Base-by-base conservation (phyloP, 1,140 invertebrate species). In the Drosophila jambulina region DNA sequence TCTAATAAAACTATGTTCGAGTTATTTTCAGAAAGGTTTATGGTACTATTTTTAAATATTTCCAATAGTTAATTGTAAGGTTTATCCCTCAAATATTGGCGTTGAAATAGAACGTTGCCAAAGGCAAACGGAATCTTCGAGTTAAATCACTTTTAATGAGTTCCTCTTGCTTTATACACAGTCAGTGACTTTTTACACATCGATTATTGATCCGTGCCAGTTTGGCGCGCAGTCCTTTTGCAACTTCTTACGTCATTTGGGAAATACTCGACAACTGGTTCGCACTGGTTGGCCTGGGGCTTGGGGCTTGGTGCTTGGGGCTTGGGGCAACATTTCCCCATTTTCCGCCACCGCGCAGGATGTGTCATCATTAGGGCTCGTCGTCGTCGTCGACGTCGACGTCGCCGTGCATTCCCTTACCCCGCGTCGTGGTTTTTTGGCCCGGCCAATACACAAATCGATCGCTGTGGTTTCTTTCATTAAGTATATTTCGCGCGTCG, bases 321-420 rank as follows among this genome's bases (percentile, higher is more conserved):
- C 53, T 25, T 29, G 38, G 32, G 17, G n/a, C 25, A 8, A 29
- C 38, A 21, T 56, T 40, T 48, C 46, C 46, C 45, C 46, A 29
- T 49, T 49, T 43, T 53, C n/a, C 58, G 19, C 36, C 49, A 21
- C 46, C 71, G 27, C 58, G 12, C 45, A 75, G 74, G 57, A 86
- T 86, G 82, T 86, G 82, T 87, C 82, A 87, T 86, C 82, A 86
- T 86, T 87, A 87, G 81, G 80, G 80, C 80, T 77, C 83, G 74
- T 78, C 51, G 51, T 53, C 29, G 27, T 34, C 48, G 48, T 13
- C 25, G 51, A 34, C 29, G 27, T 34, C 48, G 48, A 7, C 25
- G 46, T 12, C 48, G 49, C 21, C 80, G 80, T 82, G 80, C 70
- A 80, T 61, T 62, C 34, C 78, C 34, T 29, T 40, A 21, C 23